phyloP scores from a whole-genome alignment of 2,797 vertebrate species.

The Prionace glauca region DNA sequence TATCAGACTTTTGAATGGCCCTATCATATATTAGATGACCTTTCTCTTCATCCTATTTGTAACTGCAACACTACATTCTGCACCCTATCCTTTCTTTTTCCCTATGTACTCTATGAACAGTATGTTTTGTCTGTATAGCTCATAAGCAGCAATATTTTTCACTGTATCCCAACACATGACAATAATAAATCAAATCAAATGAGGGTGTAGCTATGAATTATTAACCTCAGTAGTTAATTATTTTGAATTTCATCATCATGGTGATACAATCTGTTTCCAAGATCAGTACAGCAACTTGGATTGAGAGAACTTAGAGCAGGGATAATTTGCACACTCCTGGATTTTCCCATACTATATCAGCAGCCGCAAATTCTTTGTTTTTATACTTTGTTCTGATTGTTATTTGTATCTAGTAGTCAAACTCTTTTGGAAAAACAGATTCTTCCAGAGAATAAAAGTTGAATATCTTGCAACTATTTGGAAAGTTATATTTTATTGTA shows the following conservation, averaged over 20 bases:
- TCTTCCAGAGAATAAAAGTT: neutral
- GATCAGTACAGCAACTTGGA: neutral
- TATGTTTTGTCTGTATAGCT: no score
- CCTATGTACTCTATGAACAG: no score
- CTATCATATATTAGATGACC: no score
- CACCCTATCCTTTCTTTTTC: no score
- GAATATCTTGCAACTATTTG: neutral
- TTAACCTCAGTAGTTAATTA: neutral
- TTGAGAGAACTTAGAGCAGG: neutral
- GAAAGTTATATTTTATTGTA: neutral
- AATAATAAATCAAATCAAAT: neutral
- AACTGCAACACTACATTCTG: no score
- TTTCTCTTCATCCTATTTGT: no score
- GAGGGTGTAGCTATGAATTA: neutral
- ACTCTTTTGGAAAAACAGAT: neutral
- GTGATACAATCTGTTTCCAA: neutral
- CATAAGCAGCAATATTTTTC: no score
- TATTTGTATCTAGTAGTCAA: no score
- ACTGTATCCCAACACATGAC: no score
- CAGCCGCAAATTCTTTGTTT: neutral
- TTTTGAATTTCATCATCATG: neutral
- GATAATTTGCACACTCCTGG: neutral
- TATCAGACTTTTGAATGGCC: no score
- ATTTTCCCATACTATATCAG: neutral
- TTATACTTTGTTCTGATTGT: neutral